Base-by-base conservation (phyloP, 2,797 vertebrate genomes). In the Falco peregrinus region DNA sequence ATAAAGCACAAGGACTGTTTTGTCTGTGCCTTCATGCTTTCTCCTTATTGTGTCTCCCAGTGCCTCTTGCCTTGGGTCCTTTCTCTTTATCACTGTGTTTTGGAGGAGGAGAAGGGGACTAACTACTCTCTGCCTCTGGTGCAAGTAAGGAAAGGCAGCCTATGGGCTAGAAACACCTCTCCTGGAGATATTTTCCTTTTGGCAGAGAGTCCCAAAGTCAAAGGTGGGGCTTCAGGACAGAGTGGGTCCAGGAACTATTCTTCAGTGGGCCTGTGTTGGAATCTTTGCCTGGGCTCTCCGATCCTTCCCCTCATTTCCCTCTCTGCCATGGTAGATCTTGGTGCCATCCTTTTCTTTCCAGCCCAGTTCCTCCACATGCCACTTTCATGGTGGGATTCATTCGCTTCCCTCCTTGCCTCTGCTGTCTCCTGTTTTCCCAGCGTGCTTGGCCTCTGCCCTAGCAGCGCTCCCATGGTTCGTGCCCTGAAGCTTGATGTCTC, bases 1-100 rank as follows among this genome's bases (percentile, higher is more conserved):
- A 86, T 88, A 80, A 90, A 88, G 61, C 3, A 13, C 79, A 88
- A 93, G 79, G 85, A 84, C 53, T 78, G 26, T 86, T 94, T 93
- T 68, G 73, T 84, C 79, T 90, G 41, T 74, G 73, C 41, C 37
- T 77, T 86, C 24, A 6, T 63, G 26, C 24, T 73, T 57, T 87
- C 89, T 68, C 22, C 53, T 88, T 74, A 18, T 63, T 83, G 57
- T 64, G 68, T 71, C 73, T 95, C 51, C 29, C 39, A 26, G 28
- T 29, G 39, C n/a, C 51, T 74, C 43, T 77, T 91, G 45, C 56
- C 37, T 28, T 26, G 8, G 31, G 21, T 74, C 48, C 67, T 59
- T 77, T 51, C 25, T 54, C 26, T 60, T 41, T 31, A 11, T 45
- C 0, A 0, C 59, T 67, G 67, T 2, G 0, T 69, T 76, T 54